Conservation (phyloP, 2,113 vertebrate genomes). For the Chrysochloris asiatica region DNA sequence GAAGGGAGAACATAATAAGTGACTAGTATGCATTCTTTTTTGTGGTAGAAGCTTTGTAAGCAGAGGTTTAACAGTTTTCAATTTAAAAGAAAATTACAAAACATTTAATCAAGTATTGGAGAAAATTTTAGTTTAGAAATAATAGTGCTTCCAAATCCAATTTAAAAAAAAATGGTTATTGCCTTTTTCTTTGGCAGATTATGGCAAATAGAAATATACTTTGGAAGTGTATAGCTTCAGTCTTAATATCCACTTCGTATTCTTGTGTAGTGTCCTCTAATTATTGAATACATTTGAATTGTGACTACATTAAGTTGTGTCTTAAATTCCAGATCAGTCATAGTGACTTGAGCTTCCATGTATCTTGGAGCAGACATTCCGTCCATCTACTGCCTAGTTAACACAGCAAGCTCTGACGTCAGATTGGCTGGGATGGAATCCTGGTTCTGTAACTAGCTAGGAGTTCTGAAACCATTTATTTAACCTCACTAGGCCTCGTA, state of each 20-base stretch:
- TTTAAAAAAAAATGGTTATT: slow-evolving; percentile 49
- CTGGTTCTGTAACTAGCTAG: neutral
- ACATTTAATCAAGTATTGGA: neutral
- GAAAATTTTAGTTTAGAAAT: slow-evolving; percentile 45
- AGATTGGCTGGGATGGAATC: neutral
- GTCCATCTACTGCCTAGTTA: neutral
- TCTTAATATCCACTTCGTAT: slow-evolving; percentile 43
- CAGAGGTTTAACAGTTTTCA: slow-evolving; percentile 48
- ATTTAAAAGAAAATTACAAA: slow-evolving; percentile 33
- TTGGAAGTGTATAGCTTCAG: slow-evolving; percentile 51
- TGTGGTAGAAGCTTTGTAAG: slow-evolving; percentile 53
- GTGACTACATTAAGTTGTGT: slow-evolving; percentile 47
- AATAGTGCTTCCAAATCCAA: slow-evolving; percentile 1
- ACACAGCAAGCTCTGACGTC: neutral
- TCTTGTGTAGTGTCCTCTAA: neutral
- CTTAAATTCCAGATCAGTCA: slow-evolving; percentile 53
- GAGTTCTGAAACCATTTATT: neutral
- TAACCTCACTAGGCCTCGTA: neutral
- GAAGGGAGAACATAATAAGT: neutral
- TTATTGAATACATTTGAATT: neutral
- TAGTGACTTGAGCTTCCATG: slow-evolving; percentile 43
- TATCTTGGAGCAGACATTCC: slow-evolving; percentile 46
- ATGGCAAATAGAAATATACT: slow-evolving; percentile 31
- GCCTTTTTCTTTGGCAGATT: slow-evolving; percentile 51
- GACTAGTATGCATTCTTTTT: slow-evolving; percentile 35